A percentile compares a stretch with the other conserved stretches of the same genome.
Conservation (phyloP, 2,888 invertebrate genomes). For the Lasioglossum villosulum region DNA sequence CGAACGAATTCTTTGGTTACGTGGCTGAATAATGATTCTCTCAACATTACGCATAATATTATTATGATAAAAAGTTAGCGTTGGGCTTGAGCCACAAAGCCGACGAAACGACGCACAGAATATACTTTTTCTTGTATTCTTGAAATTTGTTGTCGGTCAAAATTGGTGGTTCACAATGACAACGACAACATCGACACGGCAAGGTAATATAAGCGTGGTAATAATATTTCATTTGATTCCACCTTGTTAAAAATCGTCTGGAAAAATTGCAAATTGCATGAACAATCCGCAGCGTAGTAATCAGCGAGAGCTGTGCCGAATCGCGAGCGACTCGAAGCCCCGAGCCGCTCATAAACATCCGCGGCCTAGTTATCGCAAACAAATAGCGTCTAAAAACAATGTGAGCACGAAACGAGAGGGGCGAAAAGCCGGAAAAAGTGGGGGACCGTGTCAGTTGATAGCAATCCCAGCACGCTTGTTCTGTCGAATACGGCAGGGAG, state of each 20-base stretch:
- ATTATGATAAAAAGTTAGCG: not conserved
- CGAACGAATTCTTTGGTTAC: not conserved
- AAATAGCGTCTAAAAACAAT: not conserved
- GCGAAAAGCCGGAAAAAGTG: not conserved
- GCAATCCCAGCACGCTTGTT: slow-evolving; percentile 6
- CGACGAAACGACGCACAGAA: not conserved
- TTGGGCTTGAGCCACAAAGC: not conserved
- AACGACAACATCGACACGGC: too few species aligned
- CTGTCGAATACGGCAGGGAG: not conserved
- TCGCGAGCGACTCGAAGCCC: not conserved
- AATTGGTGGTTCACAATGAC: too few species aligned
- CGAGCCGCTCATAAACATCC: not conserved
- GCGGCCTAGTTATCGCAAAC: not conserved
- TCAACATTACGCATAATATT: too few species aligned
- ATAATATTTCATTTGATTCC: too few species aligned
- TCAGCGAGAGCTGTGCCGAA: not conserved
- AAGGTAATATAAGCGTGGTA: too few species aligned
- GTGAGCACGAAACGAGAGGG: not conserved
- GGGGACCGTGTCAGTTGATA: not conserved
- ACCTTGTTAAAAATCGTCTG: too few species aligned
- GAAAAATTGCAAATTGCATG: too few species aligned
- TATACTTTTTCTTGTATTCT: too few species aligned
- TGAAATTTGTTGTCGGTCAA: too few species aligned
- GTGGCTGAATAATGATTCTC: not conserved
- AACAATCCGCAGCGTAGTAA: not conserved